These are phyloP conservation scores for Crocodylus rhombifer DNA, from an alignment of 2,797 vertebrate genomes.

Conservation along the genomic window DNA sequence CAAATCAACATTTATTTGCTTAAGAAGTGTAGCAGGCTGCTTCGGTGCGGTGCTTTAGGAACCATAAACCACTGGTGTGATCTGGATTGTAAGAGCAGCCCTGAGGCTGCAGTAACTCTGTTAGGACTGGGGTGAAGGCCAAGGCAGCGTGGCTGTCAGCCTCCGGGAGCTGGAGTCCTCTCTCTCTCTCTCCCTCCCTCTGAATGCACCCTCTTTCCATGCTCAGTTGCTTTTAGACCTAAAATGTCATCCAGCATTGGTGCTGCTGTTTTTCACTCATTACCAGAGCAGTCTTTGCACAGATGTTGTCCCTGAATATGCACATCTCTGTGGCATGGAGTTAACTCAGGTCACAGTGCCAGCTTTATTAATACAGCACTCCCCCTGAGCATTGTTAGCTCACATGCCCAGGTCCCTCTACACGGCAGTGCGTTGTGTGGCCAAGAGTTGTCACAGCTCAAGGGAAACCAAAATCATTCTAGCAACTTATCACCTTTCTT, in stretches of 20 bases:
- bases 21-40: neutral
- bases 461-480: slow-evolving; percentile 38
- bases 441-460: neutral
- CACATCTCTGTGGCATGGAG: no score
- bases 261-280: slow-evolving; percentile 17
- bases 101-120: neutral
- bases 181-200: neutral
- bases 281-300: neutral
- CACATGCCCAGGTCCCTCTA: no score
- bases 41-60: neutral
- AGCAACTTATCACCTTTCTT: slow-evolving; percentile 25
- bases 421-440: neutral
- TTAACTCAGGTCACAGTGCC: no score
- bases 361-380: no score
- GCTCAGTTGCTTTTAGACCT: neutral
- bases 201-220: neutral
- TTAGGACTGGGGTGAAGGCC: neutral
- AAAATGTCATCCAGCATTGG: neutral
- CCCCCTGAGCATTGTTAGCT: no score
- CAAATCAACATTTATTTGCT: neutral
- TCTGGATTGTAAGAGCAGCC: neutral
- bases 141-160: neutral
- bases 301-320: neutral
- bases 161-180: neutral
- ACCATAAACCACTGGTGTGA: neutral